Percentiles rank a stretch among this genome's conserved stretches.
Conservation (phyloP, 1,140 invertebrate species). For the Atta texana region DNA sequence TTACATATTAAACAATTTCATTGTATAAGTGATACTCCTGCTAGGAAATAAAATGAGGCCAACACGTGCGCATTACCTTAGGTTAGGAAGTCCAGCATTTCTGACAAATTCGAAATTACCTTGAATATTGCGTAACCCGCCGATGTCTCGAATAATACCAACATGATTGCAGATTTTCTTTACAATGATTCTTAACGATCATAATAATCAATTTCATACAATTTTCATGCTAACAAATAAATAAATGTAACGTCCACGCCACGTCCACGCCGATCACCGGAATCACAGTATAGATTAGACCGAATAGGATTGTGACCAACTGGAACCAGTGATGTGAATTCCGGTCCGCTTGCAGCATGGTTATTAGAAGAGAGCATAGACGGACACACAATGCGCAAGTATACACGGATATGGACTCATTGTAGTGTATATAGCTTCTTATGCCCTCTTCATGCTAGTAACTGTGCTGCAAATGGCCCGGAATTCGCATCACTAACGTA, state of each 20-base stretch:
- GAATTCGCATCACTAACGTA: no score
- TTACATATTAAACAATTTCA: not conserved
- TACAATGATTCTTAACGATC: not conserved
- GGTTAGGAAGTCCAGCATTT: constrained; percentile 61
- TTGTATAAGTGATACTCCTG: not conserved
- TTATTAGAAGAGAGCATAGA: no score
- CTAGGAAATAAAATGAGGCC: not conserved
- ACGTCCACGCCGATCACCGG: not conserved
- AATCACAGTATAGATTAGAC: no score
- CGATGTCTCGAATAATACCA: constrained; percentile 98
- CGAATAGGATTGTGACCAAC: no score
- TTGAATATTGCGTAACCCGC: constrained; percentile 99
- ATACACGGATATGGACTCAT: no score
- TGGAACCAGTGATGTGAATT: no score
- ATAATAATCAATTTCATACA: constrained; percentile 5
- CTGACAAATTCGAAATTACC: constrained; percentile 87
- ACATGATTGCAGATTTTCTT: constrained; percentile 89
- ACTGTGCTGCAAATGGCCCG: no score
- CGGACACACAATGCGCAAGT: no score
- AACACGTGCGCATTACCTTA: constrained; percentile 76
- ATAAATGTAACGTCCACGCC: not conserved
- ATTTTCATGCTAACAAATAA: not conserved
- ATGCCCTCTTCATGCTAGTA: no score
- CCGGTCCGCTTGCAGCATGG: no score
- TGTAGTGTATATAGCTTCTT: no score